Evolutionary conservation across 2,888 invertebrate species (phyloP).

Genomic region (Deroplatys truncata): DNA sequence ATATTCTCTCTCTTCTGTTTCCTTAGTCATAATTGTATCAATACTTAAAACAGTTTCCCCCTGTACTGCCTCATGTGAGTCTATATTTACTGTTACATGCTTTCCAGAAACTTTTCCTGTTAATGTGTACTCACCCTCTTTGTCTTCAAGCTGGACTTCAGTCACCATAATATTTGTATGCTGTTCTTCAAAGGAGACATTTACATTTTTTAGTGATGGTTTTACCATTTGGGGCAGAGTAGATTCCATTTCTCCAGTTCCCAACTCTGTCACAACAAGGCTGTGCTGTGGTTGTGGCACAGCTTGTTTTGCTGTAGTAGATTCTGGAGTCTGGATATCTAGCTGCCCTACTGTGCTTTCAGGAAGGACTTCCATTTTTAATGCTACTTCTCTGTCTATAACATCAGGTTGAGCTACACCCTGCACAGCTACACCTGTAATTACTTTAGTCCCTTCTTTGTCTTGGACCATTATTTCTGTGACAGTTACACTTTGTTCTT

Average conservation of each 20-base stretch:
- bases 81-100: slow-evolving; percentile 27
- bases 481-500: slow-evolving; percentile 41
- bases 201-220: slow-evolving; percentile 46
- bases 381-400: slow-evolving; percentile 45
- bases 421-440: slow-evolving; percentile 45
- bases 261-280: slow-evolving; percentile 49
- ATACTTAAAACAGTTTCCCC: slow-evolving; percentile 28
- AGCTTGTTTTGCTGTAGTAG: slow-evolving; percentile 39
- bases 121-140: slow-evolving; percentile 47
- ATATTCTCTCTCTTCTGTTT: slow-evolving; percentile 1
- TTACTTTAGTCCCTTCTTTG: slow-evolving; percentile 39
- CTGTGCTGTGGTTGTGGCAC: slow-evolving; percentile 44
- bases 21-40: slow-evolving; percentile 20
- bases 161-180: slow-evolving; percentile 45
- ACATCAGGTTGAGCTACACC: slow-evolving; percentile 46
- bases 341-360: slow-evolving; percentile 35
- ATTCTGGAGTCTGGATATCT: slow-evolving; percentile 36
- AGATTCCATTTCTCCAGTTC: slow-evolving; percentile 49
- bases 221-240: slow-evolving; percentile 43
- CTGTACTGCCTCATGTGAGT: slow-evolving; percentile 27
- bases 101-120: slow-evolving; percentile 24
- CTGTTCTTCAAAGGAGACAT: slow-evolving; percentile 40
- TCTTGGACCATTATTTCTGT: slow-evolving; percentile 37
- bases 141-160: slow-evolving; percentile 48
- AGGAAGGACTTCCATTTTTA: slow-evolving; percentile 43